Evolutionary conservation across 2,888 invertebrate genomes (phyloP).

Genomic region (Eristalinus sepulchralis): DNA sequence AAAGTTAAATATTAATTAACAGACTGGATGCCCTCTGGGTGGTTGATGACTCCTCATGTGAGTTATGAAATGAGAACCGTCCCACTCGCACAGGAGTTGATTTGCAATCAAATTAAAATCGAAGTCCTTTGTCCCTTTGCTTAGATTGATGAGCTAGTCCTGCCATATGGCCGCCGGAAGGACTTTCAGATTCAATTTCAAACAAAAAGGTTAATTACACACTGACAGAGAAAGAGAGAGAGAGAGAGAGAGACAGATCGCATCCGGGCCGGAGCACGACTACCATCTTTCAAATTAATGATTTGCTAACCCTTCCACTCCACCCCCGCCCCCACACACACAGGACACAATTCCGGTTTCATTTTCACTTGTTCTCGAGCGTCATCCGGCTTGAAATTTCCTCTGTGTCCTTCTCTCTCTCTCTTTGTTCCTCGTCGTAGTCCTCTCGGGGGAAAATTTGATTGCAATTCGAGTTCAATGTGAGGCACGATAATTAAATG

Average conservation of each 20-base stretch:
- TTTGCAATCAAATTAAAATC: constrained; percentile 1
- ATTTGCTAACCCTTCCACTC: background rate
- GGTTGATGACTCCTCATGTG: background rate
- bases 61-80: background rate
- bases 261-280: background rate
- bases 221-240: background rate
- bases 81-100: background rate
- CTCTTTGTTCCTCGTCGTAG: background rate
- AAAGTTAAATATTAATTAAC: constrained; percentile 38
- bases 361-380: constrained; percentile 18
- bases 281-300: constrained; percentile 41
- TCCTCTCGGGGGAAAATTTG: constrained; percentile 20
- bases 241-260: background rate
- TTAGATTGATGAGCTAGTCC: background rate
- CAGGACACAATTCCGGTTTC: constrained; percentile 29
- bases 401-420: background rate
- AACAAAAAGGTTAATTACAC: constrained; percentile 32
- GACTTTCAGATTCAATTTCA: constrained; percentile 27
- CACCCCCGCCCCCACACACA: background rate
- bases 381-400: constrained; percentile 10
- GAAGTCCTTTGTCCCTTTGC: background rate
- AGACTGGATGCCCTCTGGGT: background rate
- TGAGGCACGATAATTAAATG: constrained; percentile 36
- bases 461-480: constrained; percentile 34
- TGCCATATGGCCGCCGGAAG: constrained; percentile 25